Evolutionary conservation across 2,797 vertebrate genomes (phyloP).

Genomic region (Ispidina picta): DNA sequence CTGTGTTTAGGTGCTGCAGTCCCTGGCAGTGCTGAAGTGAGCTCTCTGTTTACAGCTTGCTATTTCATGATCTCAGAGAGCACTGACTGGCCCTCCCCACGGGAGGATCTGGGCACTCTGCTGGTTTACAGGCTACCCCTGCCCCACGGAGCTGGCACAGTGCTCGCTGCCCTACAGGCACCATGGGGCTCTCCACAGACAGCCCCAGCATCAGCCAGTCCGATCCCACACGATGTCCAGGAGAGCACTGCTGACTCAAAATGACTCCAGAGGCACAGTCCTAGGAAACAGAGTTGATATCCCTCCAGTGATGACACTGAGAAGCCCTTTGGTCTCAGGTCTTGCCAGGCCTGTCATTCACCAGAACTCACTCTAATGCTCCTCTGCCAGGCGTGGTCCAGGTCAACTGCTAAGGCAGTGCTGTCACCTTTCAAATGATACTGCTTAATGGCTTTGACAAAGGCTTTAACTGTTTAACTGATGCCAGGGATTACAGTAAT

Average conservation of each 20-base stretch:
- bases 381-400: not conserved
- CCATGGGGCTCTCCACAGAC: fast-evolving
- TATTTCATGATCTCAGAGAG: not conserved
- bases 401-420: not conserved
- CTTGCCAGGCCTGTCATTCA: not conserved
- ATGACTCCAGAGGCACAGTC: not conserved
- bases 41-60: not conserved
- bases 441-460: not conserved
- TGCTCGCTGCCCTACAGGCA: not conserved
- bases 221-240: fast-evolving
- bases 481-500: not conserved
- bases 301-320: fast-evolving
- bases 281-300: not conserved
- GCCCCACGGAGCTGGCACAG: fast-evolving
- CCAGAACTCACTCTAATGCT: not conserved
- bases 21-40: fast-evolving
- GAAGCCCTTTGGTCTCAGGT: not conserved
- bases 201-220: not conserved
- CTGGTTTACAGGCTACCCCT: not conserved
- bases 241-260: fast-evolving
- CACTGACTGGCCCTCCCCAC: not conserved
- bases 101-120: not conserved
- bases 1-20: not conserved
- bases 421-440: not conserved
- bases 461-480: not conserved